Percentiles rank a stretch among this genome's conserved stretches.
These are phyloP conservation scores for Pentamera pediparva DNA, from an alignment of 53 echinoderm and acorn worm species.

Conservation along the genomic window DNA sequence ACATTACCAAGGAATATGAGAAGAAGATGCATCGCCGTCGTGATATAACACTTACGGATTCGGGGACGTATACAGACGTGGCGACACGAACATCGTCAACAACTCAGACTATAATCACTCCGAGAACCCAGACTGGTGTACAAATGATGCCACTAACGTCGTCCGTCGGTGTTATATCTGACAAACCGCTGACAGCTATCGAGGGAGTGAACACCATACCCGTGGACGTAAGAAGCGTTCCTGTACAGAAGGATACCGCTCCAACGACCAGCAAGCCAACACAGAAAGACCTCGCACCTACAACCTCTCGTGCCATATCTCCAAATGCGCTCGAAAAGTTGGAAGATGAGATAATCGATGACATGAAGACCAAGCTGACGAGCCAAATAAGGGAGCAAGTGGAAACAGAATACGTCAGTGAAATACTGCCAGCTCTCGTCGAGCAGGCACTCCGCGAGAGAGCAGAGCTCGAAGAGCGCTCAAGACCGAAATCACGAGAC, in stretches of 20 bases:
- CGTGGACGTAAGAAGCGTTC: background rate
- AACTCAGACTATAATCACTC: conserved; percentile 14
- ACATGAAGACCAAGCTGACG: background rate
- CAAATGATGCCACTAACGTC: conserved; percentile 12
- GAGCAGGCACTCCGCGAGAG: conserved; percentile 8
- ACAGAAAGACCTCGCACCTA: background rate
- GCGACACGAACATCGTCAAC: background rate
- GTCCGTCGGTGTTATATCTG: background rate
- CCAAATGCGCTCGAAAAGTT: background rate
- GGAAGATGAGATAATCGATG: background rate
- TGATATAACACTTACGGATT: conserved; percentile 8
- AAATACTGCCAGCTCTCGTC: conserved; percentile 7
- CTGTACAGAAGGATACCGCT: conserved; percentile 14
- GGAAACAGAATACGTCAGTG: conserved; percentile 9
- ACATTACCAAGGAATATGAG: conserved; percentile 3
- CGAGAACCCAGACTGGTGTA: background rate
- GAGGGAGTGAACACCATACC: background rate
- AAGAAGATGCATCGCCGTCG: conserved; percentile 1
- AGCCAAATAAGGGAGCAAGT: conserved; percentile 20
- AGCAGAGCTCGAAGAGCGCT: background rate
- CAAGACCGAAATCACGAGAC: conserved; percentile 8
- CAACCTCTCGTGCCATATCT: background rate
- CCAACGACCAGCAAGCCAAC: too few species aligned
- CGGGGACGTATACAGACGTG: conserved; percentile 3
- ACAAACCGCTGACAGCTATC: background rate